Conservation (phyloP, 2,888 invertebrate genomes). For the Nephrocerus scutellatus region DNA sequence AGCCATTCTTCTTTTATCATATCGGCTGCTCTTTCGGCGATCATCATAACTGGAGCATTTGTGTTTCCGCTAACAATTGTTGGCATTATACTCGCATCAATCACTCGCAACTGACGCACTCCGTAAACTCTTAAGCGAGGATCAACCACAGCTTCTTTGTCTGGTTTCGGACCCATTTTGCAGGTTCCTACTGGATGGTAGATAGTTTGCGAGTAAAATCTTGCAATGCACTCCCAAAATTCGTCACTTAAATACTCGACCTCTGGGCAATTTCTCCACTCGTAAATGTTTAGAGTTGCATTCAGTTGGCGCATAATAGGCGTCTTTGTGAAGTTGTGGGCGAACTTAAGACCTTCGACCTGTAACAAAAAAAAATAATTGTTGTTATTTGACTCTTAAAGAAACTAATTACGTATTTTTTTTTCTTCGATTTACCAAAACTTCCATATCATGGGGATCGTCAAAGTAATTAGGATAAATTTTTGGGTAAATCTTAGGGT, state of each 20-base stretch:
- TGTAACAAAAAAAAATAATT: conserved; percentile 32
- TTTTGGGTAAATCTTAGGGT: conserved; percentile 68
- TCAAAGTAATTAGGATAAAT: conserved; percentile 83
- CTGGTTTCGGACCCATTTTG: conserved; percentile 65
- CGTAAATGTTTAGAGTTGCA: conserved; percentile 56
- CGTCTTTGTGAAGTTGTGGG: conserved; percentile 55
- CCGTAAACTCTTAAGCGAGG: conserved; percentile 62
- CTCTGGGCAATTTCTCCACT: conserved; percentile 60
- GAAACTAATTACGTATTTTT: conserved; percentile 1
- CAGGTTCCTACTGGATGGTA: conserved; percentile 78
- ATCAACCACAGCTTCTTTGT: conserved; percentile 62
- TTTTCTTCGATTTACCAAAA: conserved; percentile 54
- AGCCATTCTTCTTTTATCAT: conserved; percentile 72
- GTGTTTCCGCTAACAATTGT: conserved; percentile 71
- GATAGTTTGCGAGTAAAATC: conserved; percentile 69
- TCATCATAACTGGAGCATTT: conserved; percentile 76
- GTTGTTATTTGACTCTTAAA: conserved; percentile 4
- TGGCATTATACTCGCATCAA: conserved; percentile 81
- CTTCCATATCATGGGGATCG: conserved; percentile 62
- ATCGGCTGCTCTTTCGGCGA: conserved; percentile 75
- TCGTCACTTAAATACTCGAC: conserved; percentile 61
- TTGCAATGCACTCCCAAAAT: conserved; percentile 69
- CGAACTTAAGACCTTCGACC: conserved; percentile 70
- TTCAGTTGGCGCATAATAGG: conserved; percentile 56
- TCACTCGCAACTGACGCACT: conserved; percentile 60